Base-by-base conservation (phyloP, 64 coral and sea anemone species). In the Trachythela sp. region DNA sequence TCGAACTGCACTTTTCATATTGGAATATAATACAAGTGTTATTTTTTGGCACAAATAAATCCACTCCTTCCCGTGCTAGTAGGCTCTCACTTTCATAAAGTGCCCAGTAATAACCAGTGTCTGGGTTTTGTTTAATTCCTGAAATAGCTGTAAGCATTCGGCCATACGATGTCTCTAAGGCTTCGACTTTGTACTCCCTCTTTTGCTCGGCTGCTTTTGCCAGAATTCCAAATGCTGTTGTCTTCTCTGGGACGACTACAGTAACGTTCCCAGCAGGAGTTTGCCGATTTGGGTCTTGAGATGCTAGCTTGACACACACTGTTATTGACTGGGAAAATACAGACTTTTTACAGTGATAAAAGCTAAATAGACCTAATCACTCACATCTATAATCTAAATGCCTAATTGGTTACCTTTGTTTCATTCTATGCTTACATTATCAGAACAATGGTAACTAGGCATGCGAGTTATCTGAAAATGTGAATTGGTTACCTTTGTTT, bases 21-120 rank as follows among this genome's bases (percentile, higher is more conserved):
- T 94, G 89, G 70, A 97, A 97, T 70, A 58, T 92, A 58, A 97
- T 34, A 31, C 36, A 86, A 9, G 95, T 89, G 26, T 77, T 91
- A 48, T 92, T 10, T 41, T 85, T 39, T 40, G 95, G 95, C 24
- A 29, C 56, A 13, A 92, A 90, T 9, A 88, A 67, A 49, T 97
- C 95, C 8, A 97, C 75, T 4, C 95, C 95, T 48, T 86, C 77
- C 8, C 76, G 0, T 24, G 95, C 95, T 38, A 91, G 41, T 7
- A 72, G 26, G 32, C 45, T 43, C 0, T 72, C 72, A 17, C 42
- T 67, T 5, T 90, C 42, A 40, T 92, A 94, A 11, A 97, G 45
- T 77, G 87, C 92, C 95, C 95, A 97, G 14, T 94, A 90, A 0
- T 72, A 36, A 10, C 84, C 94, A 18, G 85, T 84, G 1, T 22